phyloP scores from a whole-genome alignment of 2,113 vertebrate genomes.

The Phodopus roborovskii region DNA sequence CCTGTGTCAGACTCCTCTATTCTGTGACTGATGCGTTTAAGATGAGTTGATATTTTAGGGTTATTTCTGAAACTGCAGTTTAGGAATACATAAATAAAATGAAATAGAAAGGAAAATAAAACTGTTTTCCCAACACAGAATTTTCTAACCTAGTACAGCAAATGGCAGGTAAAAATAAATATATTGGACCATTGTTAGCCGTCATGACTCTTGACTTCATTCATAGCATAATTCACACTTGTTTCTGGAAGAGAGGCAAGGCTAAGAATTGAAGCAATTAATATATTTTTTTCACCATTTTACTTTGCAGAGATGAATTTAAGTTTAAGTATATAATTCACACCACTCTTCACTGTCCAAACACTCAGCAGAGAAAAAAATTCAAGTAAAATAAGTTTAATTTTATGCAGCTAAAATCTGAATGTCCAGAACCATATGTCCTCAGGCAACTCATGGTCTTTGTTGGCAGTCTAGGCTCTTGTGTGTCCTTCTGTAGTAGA shows the following conservation, averaged over 20 bases:
- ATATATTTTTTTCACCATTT: neutral
- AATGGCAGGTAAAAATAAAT: neutral
- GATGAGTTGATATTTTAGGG: neutral
- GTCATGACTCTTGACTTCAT: constrained; percentile 7
- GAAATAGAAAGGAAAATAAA: constrained; percentile 46
- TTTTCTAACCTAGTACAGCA: neutral
- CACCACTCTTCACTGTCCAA: neutral
- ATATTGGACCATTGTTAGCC: neutral
- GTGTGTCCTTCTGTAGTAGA: too few relatives aligned
- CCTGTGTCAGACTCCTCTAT: neutral
- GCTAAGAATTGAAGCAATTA: neutral
- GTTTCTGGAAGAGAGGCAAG: neutral
- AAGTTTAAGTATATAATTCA: neutral
- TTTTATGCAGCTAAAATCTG: neutral
- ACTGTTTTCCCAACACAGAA: accelerated
- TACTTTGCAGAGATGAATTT: neutral
- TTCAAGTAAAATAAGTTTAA: neutral
- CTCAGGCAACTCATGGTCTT: neutral
- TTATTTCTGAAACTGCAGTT: constrained; percentile 48
- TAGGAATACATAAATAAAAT: constrained; percentile 43
- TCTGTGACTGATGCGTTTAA: neutral
- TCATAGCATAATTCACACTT: neutral
- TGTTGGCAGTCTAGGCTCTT: neutral
- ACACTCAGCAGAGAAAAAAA: neutral
- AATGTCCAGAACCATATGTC: neutral